Evolutionary conservation across 2,797 vertebrate genomes (phyloP), one percentile per base, ranked within the genome.

Genomic region (Tragopan temminckii): DNA sequence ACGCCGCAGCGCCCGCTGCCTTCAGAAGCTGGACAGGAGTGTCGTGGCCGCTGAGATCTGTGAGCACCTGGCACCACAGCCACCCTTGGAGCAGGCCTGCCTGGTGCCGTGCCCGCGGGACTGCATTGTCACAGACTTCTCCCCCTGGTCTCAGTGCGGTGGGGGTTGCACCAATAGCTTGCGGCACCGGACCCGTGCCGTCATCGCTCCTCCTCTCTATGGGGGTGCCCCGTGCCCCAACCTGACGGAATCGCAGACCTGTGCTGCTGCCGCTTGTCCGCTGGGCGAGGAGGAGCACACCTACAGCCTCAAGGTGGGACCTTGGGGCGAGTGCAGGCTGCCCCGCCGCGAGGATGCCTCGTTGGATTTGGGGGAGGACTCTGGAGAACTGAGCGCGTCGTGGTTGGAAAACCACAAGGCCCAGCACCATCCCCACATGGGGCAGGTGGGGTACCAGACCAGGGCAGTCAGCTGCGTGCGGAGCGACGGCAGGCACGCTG

Each of bases 81-180:
- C 99, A 0, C 95, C 98, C 0, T 46, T 95, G 0, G 99, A 99
- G 94, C 99, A 99, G 97, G 99, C 99, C 7, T 99, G 99, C 95
- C 98, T 99, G 85, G 98, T 99, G 64, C 99, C 99, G 11, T 99
- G 99, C 86, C 99, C 99, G 0, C 98, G 98, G 89, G 98, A 99
- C 96, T 99, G 99, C 21, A 97, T 99, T 1, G 98, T 99, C 6
- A 99, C 99, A 0, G 98, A 98, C 90, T 99, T 99, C 96, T 99
- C 98, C 1, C 38, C 90, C 6, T 99, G 99, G 99, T 99, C 99
- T 0, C 85, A 74, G 67, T 99, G 99, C 40, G 97, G 98, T 74
- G 82, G 94, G 63, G 98, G 96, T 6, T 99, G 99, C 1, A 96
- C 98, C 15, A 46, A 58, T 43, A 97, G 97, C 58, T 84, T 98